A percentile compares a stretch with the other conserved stretches of the same genome.
Conservation (phyloP, 2,888 invertebrate species). For the Baccha elongata region DNA sequence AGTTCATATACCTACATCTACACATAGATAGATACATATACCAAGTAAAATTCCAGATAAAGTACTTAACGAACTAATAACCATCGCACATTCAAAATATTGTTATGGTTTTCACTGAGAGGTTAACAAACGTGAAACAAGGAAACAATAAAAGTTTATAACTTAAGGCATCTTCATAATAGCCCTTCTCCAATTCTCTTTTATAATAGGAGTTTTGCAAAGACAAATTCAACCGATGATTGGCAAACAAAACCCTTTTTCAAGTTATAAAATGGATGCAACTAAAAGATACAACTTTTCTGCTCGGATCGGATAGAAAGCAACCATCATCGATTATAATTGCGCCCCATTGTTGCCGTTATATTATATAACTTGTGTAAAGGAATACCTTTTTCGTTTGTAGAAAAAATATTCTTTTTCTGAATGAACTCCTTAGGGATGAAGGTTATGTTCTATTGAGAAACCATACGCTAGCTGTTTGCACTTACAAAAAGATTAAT, state of each 20-base stretch:
- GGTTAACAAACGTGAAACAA: conserved; percentile 27
- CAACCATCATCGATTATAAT: conserved; percentile 44
- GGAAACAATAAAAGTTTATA: conserved; percentile 57
- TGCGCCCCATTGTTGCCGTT: conserved; percentile 42
- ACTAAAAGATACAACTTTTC: conserved; percentile 31
- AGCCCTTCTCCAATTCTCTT: background rate
- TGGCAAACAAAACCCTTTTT: conserved; percentile 63
- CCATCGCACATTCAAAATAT: conserved; percentile 17
- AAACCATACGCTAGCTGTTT: conserved; percentile 56
- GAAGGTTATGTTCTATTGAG: conserved; percentile 22
- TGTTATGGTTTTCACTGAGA: conserved; percentile 23
- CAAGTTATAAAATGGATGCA: conserved; percentile 51
- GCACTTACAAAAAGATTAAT: conserved; percentile 60
- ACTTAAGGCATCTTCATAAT: conserved; percentile 29
- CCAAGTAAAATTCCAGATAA: conserved; percentile 3
- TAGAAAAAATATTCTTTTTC: background rate
- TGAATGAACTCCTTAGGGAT: background rate
- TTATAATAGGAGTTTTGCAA: background rate
- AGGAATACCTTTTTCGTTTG: conserved; percentile 10
- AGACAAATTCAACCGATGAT: conserved; percentile 59
- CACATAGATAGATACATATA: background rate
- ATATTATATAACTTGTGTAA: conserved; percentile 34
- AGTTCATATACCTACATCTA: background rate
- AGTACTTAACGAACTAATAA: conserved; percentile 29
- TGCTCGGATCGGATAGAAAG: conserved; percentile 10